Base-by-base conservation (phyloP, 2,888 invertebrate genomes). In the Arctia plantaginis region DNA sequence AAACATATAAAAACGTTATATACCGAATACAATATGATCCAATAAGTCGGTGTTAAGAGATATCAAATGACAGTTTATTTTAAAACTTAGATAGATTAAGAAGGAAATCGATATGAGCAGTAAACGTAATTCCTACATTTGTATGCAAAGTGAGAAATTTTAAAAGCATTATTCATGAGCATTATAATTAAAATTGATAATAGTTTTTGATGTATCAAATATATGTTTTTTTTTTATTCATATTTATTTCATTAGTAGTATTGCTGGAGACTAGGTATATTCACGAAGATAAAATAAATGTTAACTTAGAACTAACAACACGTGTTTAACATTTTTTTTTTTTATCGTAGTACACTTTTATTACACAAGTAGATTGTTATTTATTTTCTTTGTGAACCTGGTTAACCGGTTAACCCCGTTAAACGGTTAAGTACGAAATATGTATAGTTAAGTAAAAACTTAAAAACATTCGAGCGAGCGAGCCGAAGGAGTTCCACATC, bases 81-180 rank as follows among this genome's bases (percentile, higher is more conserved):
- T 67, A 23, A 67, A 72, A 41, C 18, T 20, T 33, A 70, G 69
- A 74, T 74, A 65, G 18, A 71, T 69, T 55, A 15, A 55, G 51
- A 30, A 67, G 66, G 33, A 72, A 75, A 78, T 73, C 27, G 44
- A 74, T 75, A 75, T 75, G 69, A 71, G 39, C 76, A 69, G 75
- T 79, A 77, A 76, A 69, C 67, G 30, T 73, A 75, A 82, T 76
- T 64, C 73, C 80, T 76, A 78, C 76, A 82, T 84, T 78, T 78
- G 65, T 75, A 82, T 77, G 78, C 62, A 62, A 62, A 62, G 7
- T 30, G 15, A 62, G 62, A 62, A 62, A 7, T 30, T 62, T 27
- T 0, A 62, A 59, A 30, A 8, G 27, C 62, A 62, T 27, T 62
- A 62, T 30, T 62, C 30, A 30, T 30, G 27, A 62, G 27, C 62